These are phyloP conservation scores for Pachyrhynchus sulphureomaculatus DNA, from an alignment of 1,140 invertebrate genomes.

Conservation along the genomic window DNA sequence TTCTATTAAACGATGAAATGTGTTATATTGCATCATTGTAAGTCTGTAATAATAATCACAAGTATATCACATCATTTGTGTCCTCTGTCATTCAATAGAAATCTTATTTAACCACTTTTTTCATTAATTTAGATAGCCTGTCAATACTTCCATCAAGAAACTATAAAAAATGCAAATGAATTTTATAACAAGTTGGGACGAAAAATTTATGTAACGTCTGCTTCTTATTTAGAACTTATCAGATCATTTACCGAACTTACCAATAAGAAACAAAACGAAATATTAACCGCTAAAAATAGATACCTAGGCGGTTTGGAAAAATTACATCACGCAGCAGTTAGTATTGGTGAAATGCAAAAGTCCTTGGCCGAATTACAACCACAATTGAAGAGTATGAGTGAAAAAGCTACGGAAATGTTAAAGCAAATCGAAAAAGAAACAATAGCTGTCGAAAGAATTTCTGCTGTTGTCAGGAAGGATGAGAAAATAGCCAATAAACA, in stretches of 20 bases:
- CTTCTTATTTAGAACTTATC: conserved; percentile 87
- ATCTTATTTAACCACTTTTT: too few relatives aligned
- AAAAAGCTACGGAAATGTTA: conserved; percentile 82
- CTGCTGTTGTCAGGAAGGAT: conserved; percentile 81
- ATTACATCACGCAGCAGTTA: conserved; percentile 75
- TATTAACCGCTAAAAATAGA: conserved; percentile 67
- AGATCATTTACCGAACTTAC: conserved; percentile 77
- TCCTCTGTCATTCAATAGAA: too few relatives aligned
- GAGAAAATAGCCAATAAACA: conserved; percentile 89
- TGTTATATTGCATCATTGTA: too few relatives aligned
- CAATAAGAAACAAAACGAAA: conserved; percentile 74
- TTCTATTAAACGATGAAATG: too few relatives aligned
- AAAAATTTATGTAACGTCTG: conserved; percentile 86
- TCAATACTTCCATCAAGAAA: conserved; percentile 84
- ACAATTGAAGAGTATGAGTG: conserved; percentile 77
- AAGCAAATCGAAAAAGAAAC: conserved; percentile 85
- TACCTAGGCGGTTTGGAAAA: conserved; percentile 87
- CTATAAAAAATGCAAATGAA: conserved; percentile 60
- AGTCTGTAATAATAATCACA: too few relatives aligned
- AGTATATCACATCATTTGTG: too few relatives aligned
- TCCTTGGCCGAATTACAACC: conserved; percentile 84
- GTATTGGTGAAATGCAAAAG: conserved; percentile 74
- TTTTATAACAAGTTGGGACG: conserved; percentile 69
- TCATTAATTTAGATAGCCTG: conserved; percentile 61
- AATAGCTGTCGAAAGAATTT: conserved; percentile 79